Evolutionary conservation across 2,113 vertebrate genomes (phyloP), one percentile per base, ranked within the genome.

Genomic region (Petroica traversi): DNA sequence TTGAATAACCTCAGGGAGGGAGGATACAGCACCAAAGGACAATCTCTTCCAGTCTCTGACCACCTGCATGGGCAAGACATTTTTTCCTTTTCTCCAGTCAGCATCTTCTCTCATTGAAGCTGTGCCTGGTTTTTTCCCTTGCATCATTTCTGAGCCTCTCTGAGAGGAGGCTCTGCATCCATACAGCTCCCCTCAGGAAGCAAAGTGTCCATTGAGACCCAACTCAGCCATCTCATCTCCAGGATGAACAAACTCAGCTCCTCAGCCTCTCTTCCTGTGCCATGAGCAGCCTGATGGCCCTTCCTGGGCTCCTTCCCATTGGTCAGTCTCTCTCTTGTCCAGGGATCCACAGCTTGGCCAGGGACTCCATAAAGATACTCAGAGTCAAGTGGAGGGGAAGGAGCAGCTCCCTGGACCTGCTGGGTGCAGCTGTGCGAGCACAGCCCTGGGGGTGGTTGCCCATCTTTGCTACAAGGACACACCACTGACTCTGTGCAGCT

Each of bases 31-130:
- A 41, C 8, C 0, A 1, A 7, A 18, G 57, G 57, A 41, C 33
- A 85, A 29, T 14, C 15, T 80, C 31, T 69, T 69, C 51, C 33
- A 28, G 45, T 36, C 6, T 41, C 36, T 61, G 24, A 57, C 19
- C 28, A 73, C 6, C 13, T 36, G 18, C 22, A n/a, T 0, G 0
- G 28, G 28, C 12, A 80, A 76, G 66, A 48, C 1, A 14, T 68
- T 64, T 29, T 24, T 9, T 33, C 33, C 20, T 26, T 40, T 12
- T 67, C 40, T 59, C 40, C 59, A n/a, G 48, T 19, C 45, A 68
- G 48, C 45, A 52, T 29, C 24, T 85, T n/a, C 41, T 8, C 28
- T 74, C n/a, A 4, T 20, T 11, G 9, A 80, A 8, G 18, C 14
- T 54, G 36, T 9, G 36, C 12, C 13, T 14, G 11, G 4, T 31